A percentile compares a stretch with the other conserved stretches of the same genome.
These are phyloP conservation scores for Macrotrachela quadricornifera DNA, from an alignment of 1,140 invertebrate genomes.

Conservation along the genomic window DNA sequence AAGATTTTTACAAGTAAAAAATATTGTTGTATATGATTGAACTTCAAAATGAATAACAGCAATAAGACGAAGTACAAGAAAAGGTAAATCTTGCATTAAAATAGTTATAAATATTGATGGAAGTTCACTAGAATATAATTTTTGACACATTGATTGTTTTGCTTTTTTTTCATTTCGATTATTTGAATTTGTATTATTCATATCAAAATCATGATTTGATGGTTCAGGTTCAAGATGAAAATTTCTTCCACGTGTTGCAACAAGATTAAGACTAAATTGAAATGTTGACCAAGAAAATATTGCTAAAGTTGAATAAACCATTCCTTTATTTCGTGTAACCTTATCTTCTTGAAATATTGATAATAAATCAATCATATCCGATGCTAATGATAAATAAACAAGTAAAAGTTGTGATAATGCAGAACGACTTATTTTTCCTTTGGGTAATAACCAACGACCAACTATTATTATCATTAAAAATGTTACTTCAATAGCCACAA, in stretches of 20 bases:
- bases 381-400: slow-evolving; percentile 7
- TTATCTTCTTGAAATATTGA: slow-evolving; percentile 1
- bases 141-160: no score
- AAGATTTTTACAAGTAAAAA: slow-evolving; percentile 67
- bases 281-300: slow-evolving; percentile 7
- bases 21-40: slow-evolving; percentile 68
- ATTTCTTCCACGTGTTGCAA: slow-evolving; percentile 1
- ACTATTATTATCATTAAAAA: slow-evolving; percentile 5
- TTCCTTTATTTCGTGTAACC: background rate
- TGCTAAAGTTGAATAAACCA: slow-evolving; percentile 2
- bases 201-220: no score
- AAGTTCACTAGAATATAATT: slow-evolving; percentile 38
- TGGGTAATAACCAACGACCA: slow-evolving; percentile 8
- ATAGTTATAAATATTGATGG: slow-evolving; percentile 40
- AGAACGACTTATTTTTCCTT: slow-evolving; percentile 8
- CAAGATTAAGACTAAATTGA: slow-evolving; percentile 8
- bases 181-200: no score
- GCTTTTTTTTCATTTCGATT: no score
- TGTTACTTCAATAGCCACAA: background rate
- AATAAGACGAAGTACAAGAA: slow-evolving; percentile 52
- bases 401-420: slow-evolving; percentile 6
- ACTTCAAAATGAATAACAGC: slow-evolving; percentile 60
- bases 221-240: background rate
- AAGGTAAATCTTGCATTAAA: slow-evolving; percentile 48
- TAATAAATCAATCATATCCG: slow-evolving; percentile 8